Base-by-base conservation (phyloP, 2,797 vertebrate species). In the Poecilia picta region DNA sequence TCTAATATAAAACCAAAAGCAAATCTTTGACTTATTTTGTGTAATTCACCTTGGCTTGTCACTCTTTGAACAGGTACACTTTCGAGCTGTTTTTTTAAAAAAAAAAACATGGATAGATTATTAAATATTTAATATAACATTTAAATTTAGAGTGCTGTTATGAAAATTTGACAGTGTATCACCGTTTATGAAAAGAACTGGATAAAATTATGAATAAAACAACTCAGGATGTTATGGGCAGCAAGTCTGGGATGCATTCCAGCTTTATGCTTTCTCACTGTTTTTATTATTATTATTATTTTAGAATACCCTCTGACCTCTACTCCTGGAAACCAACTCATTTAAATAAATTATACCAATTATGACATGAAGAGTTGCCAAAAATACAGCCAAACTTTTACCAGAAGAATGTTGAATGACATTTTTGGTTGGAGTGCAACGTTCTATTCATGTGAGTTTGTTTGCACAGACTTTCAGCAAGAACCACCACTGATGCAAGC, bases 51-150 rank as follows among this genome's bases (percentile, higher is more conserved):
- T 96, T 83, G 96, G 89, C 79, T 94, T 94, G 79, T 96, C 95
- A 76, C 94, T 95, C 88, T 94, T 96, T 78, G 96, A 96, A 90
- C 97, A 98, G 75, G 89, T 90, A 81, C 97, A 98, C 89, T 95
- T 97, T 46, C 95, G 88, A 87, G 92, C 97, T 98, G 89, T 83
- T 78, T 64, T n/a, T n/a, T n/a, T n/a, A n/a, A n/a, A 59, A 25
- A 25, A 25, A 41, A 45, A 45, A 70, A 18, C 5, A 7, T 57
- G 31, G 75, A 59, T 66, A 46, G 80, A 78, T 74, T 33, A 79
- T 2, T 81, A 31, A 5, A 68, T 41, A 77, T 74, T 76, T 0
- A 59, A n/a, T 64, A 18, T 33, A 13, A 23, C 33, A 36, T 28
- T 20, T 39, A 68, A 23, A 41, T 68, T 39, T 39, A 39, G 16